phyloP scores from a whole-genome alignment of 2,113 vertebrate genomes.

The Furnarius figulus region DNA sequence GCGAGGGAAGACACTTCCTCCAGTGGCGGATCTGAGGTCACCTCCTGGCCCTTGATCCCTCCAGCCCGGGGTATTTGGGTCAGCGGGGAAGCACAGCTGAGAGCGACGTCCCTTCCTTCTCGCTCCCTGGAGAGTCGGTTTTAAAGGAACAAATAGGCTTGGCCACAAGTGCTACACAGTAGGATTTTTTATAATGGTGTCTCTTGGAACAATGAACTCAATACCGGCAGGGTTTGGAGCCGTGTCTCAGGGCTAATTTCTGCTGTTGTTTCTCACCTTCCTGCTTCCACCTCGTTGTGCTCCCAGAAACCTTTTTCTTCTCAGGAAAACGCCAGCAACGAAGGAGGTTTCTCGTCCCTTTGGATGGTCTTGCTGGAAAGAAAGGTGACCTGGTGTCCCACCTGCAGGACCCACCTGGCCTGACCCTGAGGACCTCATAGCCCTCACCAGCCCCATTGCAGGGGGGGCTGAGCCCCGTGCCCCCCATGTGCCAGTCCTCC shows the following conservation, averaged over 20 bases:
- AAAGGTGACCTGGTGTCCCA: not conserved
- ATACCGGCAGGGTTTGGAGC: not conserved
- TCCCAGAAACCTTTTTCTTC: not conserved
- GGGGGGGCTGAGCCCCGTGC: not conserved
- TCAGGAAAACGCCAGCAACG: not conserved
- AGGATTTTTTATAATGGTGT: not conserved
- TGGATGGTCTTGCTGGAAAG: not conserved
- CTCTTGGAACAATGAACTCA: slow-evolving; percentile 42
- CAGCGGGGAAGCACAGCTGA: slow-evolving; percentile 52
- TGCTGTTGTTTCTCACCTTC: slow-evolving; percentile 6
- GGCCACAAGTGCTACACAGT: not conserved
- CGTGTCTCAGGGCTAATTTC: not conserved
- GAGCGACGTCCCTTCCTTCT: slow-evolving; percentile 39
- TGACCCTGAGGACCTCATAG: not conserved
- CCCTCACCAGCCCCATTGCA: not conserved
- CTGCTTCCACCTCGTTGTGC: not conserved
- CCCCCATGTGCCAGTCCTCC: not conserved
- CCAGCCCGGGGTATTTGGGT: slow-evolving; percentile 47
- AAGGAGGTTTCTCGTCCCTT: not conserved
- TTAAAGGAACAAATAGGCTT: slow-evolving; percentile 54
- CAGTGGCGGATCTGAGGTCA: slow-evolving; percentile 53
- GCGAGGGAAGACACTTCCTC: slow-evolving; percentile 62
- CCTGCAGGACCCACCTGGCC: accelerated
- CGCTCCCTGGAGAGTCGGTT: slow-evolving; percentile 3
- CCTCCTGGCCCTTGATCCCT: slow-evolving; percentile 52